phyloP scores from a whole-genome alignment of 2,888 invertebrate genomes.

The Catocala sponsa region DNA sequence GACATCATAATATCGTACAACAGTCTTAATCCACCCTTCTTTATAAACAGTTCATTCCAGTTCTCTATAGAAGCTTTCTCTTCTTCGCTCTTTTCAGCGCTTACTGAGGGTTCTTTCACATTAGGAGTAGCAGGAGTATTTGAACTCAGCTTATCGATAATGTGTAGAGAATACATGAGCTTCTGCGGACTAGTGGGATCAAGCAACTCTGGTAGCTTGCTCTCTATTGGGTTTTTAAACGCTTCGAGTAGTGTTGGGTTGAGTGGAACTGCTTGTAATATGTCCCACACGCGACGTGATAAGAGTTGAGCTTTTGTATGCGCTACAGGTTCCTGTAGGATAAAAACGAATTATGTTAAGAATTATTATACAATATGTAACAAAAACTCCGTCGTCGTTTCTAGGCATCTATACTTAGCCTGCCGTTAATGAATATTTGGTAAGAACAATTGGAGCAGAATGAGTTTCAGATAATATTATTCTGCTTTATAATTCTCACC shows the following conservation, averaged over 20 bases:
- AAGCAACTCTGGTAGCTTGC: conserved; percentile 91
- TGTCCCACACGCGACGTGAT: conserved; percentile 98
- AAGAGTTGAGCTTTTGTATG: conserved; percentile 96
- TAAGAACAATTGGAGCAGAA: too few relatives aligned
- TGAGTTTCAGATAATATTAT: too few relatives aligned
- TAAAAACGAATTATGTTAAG: background rate
- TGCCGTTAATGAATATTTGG: too few relatives aligned
- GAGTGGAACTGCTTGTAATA: conserved; percentile 96
- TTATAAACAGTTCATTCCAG: conserved; percentile 95
- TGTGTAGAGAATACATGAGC: conserved; percentile 97
- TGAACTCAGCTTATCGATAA: conserved; percentile 89
- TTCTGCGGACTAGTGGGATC: conserved; percentile 97
- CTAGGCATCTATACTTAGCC: too few relatives aligned
- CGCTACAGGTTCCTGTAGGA: conserved; percentile 89
- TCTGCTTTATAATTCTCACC: too few relatives aligned
- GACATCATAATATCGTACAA: conserved; percentile 97
- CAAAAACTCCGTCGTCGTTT: too few relatives aligned
- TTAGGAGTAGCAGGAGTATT: conserved; percentile 64
- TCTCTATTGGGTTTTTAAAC: conserved; percentile 92
- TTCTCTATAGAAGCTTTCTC: conserved; percentile 73
- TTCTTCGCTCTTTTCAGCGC: conserved; percentile 70
- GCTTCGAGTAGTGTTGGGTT: conserved; percentile 95
- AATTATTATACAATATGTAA: too few relatives aligned
- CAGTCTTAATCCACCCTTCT: conserved; percentile 95
- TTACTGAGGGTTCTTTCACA: conserved; percentile 65